A percentile compares a stretch with the other conserved stretches of the same genome.
phyloP scores from a whole-genome alignment of 2,888 invertebrate species.

The Andrena minutula region DNA sequence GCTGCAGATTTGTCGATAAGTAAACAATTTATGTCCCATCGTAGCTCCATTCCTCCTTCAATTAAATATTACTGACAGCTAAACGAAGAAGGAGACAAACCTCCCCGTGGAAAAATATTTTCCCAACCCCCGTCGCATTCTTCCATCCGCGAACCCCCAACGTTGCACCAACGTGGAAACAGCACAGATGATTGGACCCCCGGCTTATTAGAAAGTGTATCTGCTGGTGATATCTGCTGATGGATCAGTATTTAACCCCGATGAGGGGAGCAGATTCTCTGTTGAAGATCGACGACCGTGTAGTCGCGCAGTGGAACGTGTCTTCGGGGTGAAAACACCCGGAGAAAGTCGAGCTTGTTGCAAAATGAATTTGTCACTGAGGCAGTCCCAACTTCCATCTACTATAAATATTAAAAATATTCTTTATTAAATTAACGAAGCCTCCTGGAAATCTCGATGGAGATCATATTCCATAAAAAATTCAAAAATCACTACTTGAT shows the following conservation, averaged over 20 bases:
- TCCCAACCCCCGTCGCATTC: slow-evolving; percentile 5
- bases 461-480: no score
- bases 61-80: slow-evolving; percentile 23
- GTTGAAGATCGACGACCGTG: slow-evolving; percentile 64
- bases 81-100: slow-evolving; percentile 17
- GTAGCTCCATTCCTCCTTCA: background rate
- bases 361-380: slow-evolving; percentile 11
- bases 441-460: no score
- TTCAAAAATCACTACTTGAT: no score
- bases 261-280: slow-evolving; percentile 52
- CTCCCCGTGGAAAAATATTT: slow-evolving; percentile 6
- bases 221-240: slow-evolving; percentile 69
- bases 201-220: slow-evolving; percentile 65
- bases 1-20: background rate
- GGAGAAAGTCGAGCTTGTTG: slow-evolving; percentile 19
- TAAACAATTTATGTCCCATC: background rate
- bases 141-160: background rate
- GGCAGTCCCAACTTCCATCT: background rate
- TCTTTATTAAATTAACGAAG: no score
- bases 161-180: slow-evolving; percentile 38
- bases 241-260: slow-evolving; percentile 69
- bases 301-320: slow-evolving; percentile 44
- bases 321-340: slow-evolving; percentile 50
- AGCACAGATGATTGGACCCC: slow-evolving; percentile 49
- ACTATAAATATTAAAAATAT: no score